A percentile compares a stretch with the other conserved stretches of the same genome.
phyloP scores from a whole-genome alignment of 1,140 invertebrate genomes.

The Tigriopus japonicus region DNA sequence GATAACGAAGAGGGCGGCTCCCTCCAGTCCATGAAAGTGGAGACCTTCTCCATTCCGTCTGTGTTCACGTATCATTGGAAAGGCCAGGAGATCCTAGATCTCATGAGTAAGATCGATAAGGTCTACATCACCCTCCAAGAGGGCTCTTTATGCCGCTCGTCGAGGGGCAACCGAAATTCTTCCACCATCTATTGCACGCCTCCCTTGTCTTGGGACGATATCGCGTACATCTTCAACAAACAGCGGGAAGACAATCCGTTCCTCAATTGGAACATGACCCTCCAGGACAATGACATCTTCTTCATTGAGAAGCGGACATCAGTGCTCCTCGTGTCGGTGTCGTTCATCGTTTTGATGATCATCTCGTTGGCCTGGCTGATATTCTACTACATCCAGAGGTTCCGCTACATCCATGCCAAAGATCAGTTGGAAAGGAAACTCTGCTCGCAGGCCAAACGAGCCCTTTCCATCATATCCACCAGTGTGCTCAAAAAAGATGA shows the following conservation, averaged over 20 bases:
- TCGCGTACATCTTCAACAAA: neutral
- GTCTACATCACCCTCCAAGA: neutral
- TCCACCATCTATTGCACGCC: constrained; percentile 1
- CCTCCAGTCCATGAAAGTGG: constrained; percentile 6
- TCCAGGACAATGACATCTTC: neutral
- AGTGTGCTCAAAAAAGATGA: constrained; percentile 1
- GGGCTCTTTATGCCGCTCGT: neutral
- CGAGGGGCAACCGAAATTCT: neutral
- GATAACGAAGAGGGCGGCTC: neutral
- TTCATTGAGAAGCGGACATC: constrained; percentile 44
- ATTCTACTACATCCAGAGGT: constrained; percentile 83
- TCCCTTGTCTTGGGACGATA: neutral
- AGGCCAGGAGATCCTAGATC: constrained; percentile 3
- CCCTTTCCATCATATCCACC: constrained; percentile 9
- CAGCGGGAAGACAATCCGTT: neutral
- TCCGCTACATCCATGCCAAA: constrained; percentile 78
- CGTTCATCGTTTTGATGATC: constrained; percentile 82
- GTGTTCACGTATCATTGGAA: constrained; percentile 11
- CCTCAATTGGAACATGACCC: neutral
- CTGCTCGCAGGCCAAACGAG: neutral
- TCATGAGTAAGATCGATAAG: neutral
- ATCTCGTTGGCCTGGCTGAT: constrained; percentile 81
- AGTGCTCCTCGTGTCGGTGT: constrained; percentile 78
- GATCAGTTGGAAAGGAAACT: constrained; percentile 28
- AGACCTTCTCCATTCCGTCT: neutral